A percentile compares a stretch with the other conserved stretches of the same genome.
These are phyloP conservation scores for Chelidonichthys spinosus DNA, from an alignment of 2,797 vertebrate species.

Conservation along the genomic window DNA sequence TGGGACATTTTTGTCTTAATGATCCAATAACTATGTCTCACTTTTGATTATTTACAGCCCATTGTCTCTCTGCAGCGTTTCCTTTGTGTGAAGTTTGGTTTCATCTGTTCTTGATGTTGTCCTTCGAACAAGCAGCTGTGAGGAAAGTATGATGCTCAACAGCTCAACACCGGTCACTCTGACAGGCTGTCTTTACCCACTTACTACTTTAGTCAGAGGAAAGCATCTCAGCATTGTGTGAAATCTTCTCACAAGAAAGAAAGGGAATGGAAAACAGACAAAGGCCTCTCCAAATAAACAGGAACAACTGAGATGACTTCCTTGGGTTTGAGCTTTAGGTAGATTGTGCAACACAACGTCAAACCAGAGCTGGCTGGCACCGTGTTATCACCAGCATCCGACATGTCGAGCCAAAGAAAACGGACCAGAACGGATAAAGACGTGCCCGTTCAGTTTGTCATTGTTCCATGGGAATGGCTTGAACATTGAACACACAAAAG, in stretches of 20 bases:
- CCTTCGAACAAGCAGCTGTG: constrained; percentile 31
- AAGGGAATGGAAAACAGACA: constrained; percentile 43
- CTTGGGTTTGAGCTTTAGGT: constrained; percentile 13
- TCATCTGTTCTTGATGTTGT: constrained; percentile 25
- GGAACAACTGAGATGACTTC: constrained; percentile 21
- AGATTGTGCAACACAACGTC: constrained; percentile 20
- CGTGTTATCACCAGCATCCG: constrained; percentile 14
- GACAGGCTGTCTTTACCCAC: constrained; percentile 47
- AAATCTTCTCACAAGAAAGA: constrained; percentile 31
- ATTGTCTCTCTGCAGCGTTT: constrained; percentile 17
- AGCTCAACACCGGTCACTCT: constrained; percentile 37
- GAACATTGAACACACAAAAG: constrained; percentile 30
- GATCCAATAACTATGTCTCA: constrained; percentile 17
- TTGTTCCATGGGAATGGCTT: constrained; percentile 35
- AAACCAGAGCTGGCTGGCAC: constrained; percentile 1
- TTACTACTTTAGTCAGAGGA: constrained; percentile 29
- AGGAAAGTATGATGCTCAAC: constrained; percentile 47
- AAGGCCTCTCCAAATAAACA: constrained; percentile 32
- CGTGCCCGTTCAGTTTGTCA: constrained; percentile 23
- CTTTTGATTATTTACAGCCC: constrained; percentile 1
- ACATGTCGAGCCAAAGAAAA: constrained; percentile 41
- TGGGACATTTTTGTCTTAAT: constrained; percentile 28
- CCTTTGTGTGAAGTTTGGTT: constrained; percentile 17
- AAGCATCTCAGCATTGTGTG: constrained; percentile 38
- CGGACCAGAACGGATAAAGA: constrained; percentile 30